Percentiles rank a stretch among this genome's conserved stretches.
Conservation (phyloP, 2,888 invertebrate genomes). For the Strigamia maritima region DNA sequence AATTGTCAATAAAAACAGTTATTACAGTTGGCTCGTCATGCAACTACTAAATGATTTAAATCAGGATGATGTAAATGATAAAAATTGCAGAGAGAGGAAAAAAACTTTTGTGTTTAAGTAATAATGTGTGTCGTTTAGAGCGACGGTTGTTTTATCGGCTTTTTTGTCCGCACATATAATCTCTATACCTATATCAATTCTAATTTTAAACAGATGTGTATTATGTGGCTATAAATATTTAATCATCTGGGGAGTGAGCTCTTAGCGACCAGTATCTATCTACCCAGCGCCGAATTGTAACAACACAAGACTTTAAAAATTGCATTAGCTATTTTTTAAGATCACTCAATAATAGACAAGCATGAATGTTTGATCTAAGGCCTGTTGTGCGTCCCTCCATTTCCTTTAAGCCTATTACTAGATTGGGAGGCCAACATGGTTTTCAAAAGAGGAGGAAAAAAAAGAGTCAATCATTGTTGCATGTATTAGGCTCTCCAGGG, state of each 20-base stretch:
- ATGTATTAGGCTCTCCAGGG: not conserved
- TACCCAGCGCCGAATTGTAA: not conserved
- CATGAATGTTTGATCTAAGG: constrained; percentile 34
- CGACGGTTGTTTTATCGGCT: not conserved
- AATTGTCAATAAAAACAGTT: no score
- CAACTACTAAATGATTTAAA: no score
- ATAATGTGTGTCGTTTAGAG: no score
- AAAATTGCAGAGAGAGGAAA: no score
- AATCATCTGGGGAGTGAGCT: not conserved
- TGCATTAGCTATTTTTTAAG: constrained; percentile 13
- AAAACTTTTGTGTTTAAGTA: no score
- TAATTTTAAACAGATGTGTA: constrained; percentile 5
- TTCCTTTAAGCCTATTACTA: constrained; percentile 29
- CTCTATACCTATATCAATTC: not conserved
- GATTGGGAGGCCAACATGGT: not conserved
- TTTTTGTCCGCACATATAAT: not conserved
- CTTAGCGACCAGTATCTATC: not conserved
- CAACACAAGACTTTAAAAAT: constrained; percentile 2
- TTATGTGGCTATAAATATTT: not conserved
- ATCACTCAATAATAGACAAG: constrained; percentile 32
- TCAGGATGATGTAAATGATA: no score
- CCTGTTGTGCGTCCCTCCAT: constrained; percentile 3
- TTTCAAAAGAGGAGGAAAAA: not conserved
- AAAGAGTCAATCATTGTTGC: not conserved
- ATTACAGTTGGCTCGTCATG: no score